A percentile compares a stretch with the other conserved stretches of the same genome.
phyloP scores from a whole-genome alignment of 2,888 invertebrate species.

The Theretra japonica region DNA sequence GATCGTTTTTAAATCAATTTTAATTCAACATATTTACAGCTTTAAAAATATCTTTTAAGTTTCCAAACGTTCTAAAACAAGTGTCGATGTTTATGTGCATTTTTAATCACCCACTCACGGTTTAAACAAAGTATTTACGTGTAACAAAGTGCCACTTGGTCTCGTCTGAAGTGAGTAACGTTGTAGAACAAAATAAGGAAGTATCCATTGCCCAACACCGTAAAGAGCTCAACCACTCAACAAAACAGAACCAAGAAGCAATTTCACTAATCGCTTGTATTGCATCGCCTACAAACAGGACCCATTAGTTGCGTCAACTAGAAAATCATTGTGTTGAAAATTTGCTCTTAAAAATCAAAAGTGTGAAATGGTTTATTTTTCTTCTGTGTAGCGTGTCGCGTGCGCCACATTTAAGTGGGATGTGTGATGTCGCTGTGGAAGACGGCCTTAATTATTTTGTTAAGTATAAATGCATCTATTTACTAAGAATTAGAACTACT shows the following conservation, averaged over 20 bases:
- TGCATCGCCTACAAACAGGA: constrained; percentile 27
- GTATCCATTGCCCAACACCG: constrained; percentile 34
- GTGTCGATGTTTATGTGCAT: not conserved
- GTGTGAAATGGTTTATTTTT: constrained; percentile 3
- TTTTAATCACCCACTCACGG: not conserved
- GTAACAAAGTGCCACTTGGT: not conserved
- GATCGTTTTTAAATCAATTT: no score
- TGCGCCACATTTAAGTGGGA: not conserved
- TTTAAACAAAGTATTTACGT: not conserved
- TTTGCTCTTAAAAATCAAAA: not conserved
- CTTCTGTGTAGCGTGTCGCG: not conserved
- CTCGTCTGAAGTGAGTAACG: constrained; percentile 12
- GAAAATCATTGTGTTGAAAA: constrained; percentile 8
- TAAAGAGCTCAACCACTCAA: constrained; percentile 37
- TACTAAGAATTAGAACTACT: no score
- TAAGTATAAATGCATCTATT: no score
- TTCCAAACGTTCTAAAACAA: no score
- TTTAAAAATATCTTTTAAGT: no score
- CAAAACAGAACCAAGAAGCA: constrained; percentile 33
- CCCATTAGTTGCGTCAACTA: constrained; percentile 10
- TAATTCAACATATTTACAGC: no score
- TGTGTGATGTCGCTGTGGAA: no score
- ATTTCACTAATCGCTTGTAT: constrained; percentile 37
- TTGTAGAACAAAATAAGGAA: constrained; percentile 32
- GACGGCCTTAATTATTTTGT: no score